A percentile compares a stretch with the other conserved stretches of the same genome.
Conservation (phyloP, 2,797 vertebrate species). For the Catostomus latipinnis region DNA sequence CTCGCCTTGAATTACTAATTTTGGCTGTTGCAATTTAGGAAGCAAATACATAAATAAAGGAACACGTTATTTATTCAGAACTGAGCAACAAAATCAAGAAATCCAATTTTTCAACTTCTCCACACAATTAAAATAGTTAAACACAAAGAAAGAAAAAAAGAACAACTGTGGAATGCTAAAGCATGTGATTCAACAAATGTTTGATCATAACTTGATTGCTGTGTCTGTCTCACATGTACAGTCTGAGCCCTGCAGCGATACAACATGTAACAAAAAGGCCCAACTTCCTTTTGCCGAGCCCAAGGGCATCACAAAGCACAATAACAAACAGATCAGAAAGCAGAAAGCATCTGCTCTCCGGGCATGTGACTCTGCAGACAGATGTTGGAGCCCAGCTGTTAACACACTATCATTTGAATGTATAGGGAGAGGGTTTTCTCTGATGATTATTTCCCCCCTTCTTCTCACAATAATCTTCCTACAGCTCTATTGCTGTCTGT, state of each 20-base stretch:
- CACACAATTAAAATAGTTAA: background rate
- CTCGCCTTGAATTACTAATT: slow-evolving; percentile 3
- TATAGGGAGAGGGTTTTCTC: slow-evolving; percentile 86
- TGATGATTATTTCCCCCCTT: slow-evolving; percentile 82
- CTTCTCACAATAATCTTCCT: slow-evolving; percentile 74
- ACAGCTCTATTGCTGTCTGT: slow-evolving; percentile 47
- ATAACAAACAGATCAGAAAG: slow-evolving; percentile 85
- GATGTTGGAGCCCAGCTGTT: slow-evolving; percentile 97
- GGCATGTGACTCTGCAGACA: slow-evolving; percentile 91
- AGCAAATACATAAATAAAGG: background rate
- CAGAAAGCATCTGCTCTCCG: slow-evolving; percentile 87
- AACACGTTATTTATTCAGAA: background rate
- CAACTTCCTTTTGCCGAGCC: slow-evolving; percentile 70
- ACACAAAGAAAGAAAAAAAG: background rate
- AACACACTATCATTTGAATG: slow-evolving; percentile 92
- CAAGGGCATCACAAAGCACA: slow-evolving; percentile 73
- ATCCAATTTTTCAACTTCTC: slow-evolving; percentile 3
- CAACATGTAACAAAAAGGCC: slow-evolving; percentile 63
- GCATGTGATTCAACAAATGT: slow-evolving; percentile 22
- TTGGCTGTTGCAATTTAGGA: background rate
- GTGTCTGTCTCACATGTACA: slow-evolving; percentile 63
- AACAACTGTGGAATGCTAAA: background rate
- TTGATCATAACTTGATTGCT: slow-evolving; percentile 14
- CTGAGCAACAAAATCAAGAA: background rate
- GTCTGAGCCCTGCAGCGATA: slow-evolving; percentile 47